A percentile compares a stretch with the other conserved stretches of the same genome.
These are phyloP conservation scores for Heteronetta atricapilla DNA, from an alignment of 2,113 vertebrate genomes.

Conservation along the genomic window DNA sequence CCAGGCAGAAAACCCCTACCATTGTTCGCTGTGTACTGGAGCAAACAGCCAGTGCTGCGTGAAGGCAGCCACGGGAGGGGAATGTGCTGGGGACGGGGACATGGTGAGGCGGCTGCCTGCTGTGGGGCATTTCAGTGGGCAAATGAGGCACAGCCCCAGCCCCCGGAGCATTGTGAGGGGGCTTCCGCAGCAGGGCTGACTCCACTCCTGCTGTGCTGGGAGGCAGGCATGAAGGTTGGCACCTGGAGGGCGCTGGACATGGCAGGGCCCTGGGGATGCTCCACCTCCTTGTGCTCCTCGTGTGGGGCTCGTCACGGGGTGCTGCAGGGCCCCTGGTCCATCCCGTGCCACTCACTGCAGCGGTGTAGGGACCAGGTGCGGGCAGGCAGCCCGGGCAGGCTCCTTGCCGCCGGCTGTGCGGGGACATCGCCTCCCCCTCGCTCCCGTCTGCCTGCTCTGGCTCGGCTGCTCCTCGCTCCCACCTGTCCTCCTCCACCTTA, in stretches of 20 bases:
- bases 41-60: not conserved
- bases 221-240: not conserved
- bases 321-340: too few species aligned
- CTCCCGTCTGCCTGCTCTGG: rapidly evolving
- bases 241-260: not conserved
- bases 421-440: too few species aligned
- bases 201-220: not conserved
- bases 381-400: too few species aligned
- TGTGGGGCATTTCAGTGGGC: not conserved
- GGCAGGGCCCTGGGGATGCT: too few species aligned
- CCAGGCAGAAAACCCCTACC: not conserved
- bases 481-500: not conserved
- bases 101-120: not conserved
- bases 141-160: not conserved
- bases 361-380: too few species aligned
- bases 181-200: too few species aligned
- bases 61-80: not conserved
- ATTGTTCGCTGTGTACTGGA: rapidly evolving
- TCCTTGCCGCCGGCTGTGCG: too few species aligned
- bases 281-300: too few species aligned
- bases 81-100: not conserved
- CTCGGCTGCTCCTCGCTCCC: not conserved
- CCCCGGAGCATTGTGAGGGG: not conserved
- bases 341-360: too few species aligned
- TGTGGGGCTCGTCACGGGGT: too few species aligned